phyloP scores from a whole-genome alignment of 2,113 vertebrate genomes.

The Zonotrichia leucophrys region DNA sequence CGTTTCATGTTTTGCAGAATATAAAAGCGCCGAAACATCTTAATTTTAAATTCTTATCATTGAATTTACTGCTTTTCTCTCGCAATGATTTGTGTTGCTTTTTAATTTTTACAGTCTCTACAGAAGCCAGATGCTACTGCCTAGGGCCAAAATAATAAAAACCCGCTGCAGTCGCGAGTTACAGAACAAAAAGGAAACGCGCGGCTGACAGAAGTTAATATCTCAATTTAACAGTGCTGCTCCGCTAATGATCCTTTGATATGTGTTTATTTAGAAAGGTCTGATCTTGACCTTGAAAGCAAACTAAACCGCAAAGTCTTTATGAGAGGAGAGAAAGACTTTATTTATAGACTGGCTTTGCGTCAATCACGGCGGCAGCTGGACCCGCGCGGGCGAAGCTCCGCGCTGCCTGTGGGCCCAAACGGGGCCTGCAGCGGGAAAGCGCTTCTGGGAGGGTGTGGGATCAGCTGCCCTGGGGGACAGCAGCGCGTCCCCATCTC shows the following conservation, averaged over 20 bases:
- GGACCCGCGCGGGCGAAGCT: constrained; percentile 7
- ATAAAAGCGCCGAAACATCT: constrained; percentile 78
- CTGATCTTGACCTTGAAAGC: constrained; percentile 92
- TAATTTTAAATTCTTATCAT: constrained; percentile 85
- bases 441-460: accelerated
- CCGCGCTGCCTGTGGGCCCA: neutral
- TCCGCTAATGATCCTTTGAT: constrained; percentile 85
- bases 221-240: constrained; percentile 87
- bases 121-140: constrained; percentile 84
- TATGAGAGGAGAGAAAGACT: constrained; percentile 83
- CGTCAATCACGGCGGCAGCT: constrained; percentile 85
- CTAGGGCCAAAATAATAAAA: constrained; percentile 83
- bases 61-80: constrained; percentile 83
- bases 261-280: constrained; percentile 86
- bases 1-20: constrained; percentile 69
- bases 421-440: accelerated
- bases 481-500: accelerated
- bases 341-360: constrained; percentile 93
- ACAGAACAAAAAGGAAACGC: constrained; percentile 74
- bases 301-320: constrained; percentile 85
- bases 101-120: constrained; percentile 87
- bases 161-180: constrained; percentile 74
- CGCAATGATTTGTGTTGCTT: constrained; percentile 83
- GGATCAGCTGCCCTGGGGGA: neutral
- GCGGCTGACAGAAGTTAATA: constrained; percentile 82